Percentiles rank a stretch among this genome's conserved stretches.
phyloP scores from a whole-genome alignment of 2,797 vertebrate species.

The Pipistrellus pygmaeus region DNA sequence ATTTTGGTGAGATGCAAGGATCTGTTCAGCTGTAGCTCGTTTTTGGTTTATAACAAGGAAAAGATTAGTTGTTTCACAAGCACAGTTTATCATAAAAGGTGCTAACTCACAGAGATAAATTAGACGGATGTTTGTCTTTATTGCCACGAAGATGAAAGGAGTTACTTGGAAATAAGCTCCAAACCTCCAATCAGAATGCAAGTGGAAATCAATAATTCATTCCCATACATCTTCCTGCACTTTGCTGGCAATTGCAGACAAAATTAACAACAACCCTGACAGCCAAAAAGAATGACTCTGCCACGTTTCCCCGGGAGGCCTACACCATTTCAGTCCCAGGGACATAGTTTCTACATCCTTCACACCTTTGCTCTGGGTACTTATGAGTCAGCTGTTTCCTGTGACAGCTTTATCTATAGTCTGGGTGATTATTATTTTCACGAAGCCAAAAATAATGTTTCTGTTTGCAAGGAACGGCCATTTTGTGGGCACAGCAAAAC shows the following conservation, averaged over 20 bases:
- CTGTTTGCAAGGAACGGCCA: background rate
- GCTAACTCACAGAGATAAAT: constrained; percentile 70
- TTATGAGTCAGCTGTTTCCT: constrained; percentile 55
- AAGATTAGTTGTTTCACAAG: constrained; percentile 57
- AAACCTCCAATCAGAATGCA: constrained; percentile 81
- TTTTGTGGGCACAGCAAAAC: background rate
- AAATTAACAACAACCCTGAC: constrained; percentile 80
- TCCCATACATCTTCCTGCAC: constrained; percentile 73
- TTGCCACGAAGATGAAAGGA: constrained; percentile 71
- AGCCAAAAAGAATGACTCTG: constrained; percentile 61
- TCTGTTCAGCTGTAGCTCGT: constrained; percentile 21
- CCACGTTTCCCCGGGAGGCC: constrained; percentile 16
- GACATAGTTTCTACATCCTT: background rate
- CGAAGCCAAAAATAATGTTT: constrained; percentile 16
- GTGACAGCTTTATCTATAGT: background rate
- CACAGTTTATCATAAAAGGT: constrained; percentile 61
- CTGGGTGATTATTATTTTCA: background rate
- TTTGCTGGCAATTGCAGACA: constrained; percentile 77
- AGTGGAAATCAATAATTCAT: constrained; percentile 87
- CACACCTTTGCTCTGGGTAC: background rate
- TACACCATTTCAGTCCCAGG: background rate
- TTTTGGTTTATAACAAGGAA: constrained; percentile 64
- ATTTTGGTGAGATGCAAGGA: background rate
- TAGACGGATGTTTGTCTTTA: constrained; percentile 72
- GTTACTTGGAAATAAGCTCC: constrained; percentile 76